A percentile compares a stretch with the other conserved stretches of the same genome.
Conservation (phyloP, 1,140 invertebrate genomes). For the Zophobas atratus region DNA sequence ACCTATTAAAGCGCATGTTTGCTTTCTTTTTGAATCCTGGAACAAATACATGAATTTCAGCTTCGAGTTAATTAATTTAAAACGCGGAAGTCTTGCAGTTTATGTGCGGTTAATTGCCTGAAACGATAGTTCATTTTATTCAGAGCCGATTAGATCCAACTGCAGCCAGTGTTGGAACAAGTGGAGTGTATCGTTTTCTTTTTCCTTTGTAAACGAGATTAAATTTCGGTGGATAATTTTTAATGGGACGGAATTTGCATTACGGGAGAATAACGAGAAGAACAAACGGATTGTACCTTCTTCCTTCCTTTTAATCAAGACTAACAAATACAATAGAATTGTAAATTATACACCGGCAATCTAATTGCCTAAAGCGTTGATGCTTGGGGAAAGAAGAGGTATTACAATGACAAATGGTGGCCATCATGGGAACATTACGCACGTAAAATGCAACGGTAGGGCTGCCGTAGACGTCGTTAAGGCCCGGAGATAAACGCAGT, state of each 20-base stretch:
- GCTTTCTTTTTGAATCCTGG: too few species aligned
- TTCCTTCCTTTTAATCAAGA: constrained; percentile 46
- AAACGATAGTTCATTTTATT: constrained; percentile 16
- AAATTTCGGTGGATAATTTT: constrained; percentile 37
- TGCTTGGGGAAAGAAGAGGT: constrained; percentile 20
- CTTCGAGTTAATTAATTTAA: constrained; percentile 10
- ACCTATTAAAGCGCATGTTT: too few species aligned
- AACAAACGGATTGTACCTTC: constrained; percentile 28
- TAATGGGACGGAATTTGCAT: constrained; percentile 34
- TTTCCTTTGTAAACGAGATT: constrained; percentile 34
- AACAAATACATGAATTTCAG: too few species aligned
- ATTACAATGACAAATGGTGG: constrained; percentile 46
- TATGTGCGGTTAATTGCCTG: constrained; percentile 19
- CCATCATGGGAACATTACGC: constrained; percentile 17
- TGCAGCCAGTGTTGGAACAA: constrained; percentile 18
- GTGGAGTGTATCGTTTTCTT: constrained; percentile 22
- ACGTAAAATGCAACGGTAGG: constrained; percentile 7
- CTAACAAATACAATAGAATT: constrained; percentile 48
- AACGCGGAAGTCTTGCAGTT: constrained; percentile 6
- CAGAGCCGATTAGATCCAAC: constrained; percentile 7
- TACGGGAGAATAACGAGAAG: constrained; percentile 23
- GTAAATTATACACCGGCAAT: constrained; percentile 46
- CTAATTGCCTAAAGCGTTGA: constrained; percentile 45
- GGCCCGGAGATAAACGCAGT: constrained; percentile 24
- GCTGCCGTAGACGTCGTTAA: constrained; percentile 27